A percentile compares a stretch with the other conserved stretches of the same genome.
Conservation (phyloP, 1,140 invertebrate genomes). For the Lepidotrigona ventralis region DNA sequence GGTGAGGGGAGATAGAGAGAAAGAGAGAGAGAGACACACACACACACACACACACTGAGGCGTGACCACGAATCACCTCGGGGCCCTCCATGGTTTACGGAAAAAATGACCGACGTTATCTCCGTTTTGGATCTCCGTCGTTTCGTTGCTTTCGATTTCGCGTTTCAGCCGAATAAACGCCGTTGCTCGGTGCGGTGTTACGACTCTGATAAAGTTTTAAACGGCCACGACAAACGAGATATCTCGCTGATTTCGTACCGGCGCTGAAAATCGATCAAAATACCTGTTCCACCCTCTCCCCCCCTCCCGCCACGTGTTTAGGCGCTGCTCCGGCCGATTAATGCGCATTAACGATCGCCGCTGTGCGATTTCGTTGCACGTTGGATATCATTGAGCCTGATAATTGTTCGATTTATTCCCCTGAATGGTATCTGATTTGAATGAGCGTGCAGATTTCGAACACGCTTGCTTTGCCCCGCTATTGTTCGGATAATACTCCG, state of each 20-base stretch:
- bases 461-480: background rate
- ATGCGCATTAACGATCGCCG: slow-evolving; percentile 6
- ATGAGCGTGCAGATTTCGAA: background rate
- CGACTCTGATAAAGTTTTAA: slow-evolving; percentile 71
- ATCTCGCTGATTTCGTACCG: slow-evolving; percentile 29
- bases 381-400: background rate
- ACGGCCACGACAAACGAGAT: slow-evolving; percentile 60
- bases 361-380: background rate
- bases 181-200: slow-evolving; percentile 66
- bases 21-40: too few relatives aligned
- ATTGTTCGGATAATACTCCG: background rate
- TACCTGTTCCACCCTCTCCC: background rate
- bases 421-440: slow-evolving; percentile 7
- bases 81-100: slow-evolving; percentile 62
- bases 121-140: slow-evolving; percentile 57
- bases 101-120: slow-evolving; percentile 65
- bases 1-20: slow-evolving; percentile 25
- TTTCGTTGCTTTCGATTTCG: slow-evolving; percentile 65
- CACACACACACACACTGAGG: background rate
- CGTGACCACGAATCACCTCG: slow-evolving; percentile 28
- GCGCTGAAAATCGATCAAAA: slow-evolving; percentile 23
- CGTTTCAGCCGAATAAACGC: slow-evolving; percentile 72
- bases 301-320: background rate
- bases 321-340: slow-evolving; percentile 9
- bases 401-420: slow-evolving; percentile 29